Conservation (phyloP, 1,140 invertebrate species). For the Pectinophora gossypiella region DNA sequence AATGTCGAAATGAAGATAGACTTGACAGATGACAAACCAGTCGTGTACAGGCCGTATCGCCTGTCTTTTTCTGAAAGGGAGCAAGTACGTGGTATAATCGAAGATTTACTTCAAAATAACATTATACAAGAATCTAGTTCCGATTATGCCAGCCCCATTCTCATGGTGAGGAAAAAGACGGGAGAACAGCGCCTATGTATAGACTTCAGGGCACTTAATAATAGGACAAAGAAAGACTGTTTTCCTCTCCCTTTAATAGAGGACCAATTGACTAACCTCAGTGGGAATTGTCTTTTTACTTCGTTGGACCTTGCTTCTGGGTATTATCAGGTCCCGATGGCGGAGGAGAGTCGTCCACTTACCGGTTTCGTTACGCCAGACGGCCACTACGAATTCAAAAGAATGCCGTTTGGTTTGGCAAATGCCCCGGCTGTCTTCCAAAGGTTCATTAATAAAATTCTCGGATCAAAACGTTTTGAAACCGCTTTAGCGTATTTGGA, state of each 20-base stretch:
- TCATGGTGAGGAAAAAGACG: slow-evolving; percentile 36
- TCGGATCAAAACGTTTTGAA: no score
- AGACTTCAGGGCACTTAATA: slow-evolving; percentile 59
- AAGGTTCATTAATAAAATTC: no score
- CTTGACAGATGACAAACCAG: slow-evolving; percentile 11
- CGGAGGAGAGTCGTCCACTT: background rate
- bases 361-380: slow-evolving; percentile 19
- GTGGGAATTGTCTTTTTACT: slow-evolving; percentile 20
- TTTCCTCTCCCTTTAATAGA: no score
- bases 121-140: slow-evolving; percentile 22
- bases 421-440: slow-evolving; percentile 9
- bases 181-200: slow-evolving; percentile 23
- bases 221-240: slow-evolving; percentile 14
- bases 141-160: slow-evolving; percentile 20
- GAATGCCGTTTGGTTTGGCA: slow-evolving; percentile 6
- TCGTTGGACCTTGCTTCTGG: slow-evolving; percentile 19
- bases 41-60: slow-evolving; percentile 20
- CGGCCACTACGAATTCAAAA: slow-evolving; percentile 17
- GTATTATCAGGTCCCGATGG: background rate
- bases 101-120: slow-evolving; percentile 9
- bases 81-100: slow-evolving; percentile 7
- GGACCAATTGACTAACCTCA: slow-evolving; percentile 15
- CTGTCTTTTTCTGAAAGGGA: slow-evolving; percentile 10
- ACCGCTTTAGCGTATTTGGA: no score
- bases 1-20: slow-evolving; percentile 11